These are phyloP conservation scores for Anas platyrhynchos DNA, from an alignment of 2,113 vertebrate species.

Conservation along the genomic window DNA sequence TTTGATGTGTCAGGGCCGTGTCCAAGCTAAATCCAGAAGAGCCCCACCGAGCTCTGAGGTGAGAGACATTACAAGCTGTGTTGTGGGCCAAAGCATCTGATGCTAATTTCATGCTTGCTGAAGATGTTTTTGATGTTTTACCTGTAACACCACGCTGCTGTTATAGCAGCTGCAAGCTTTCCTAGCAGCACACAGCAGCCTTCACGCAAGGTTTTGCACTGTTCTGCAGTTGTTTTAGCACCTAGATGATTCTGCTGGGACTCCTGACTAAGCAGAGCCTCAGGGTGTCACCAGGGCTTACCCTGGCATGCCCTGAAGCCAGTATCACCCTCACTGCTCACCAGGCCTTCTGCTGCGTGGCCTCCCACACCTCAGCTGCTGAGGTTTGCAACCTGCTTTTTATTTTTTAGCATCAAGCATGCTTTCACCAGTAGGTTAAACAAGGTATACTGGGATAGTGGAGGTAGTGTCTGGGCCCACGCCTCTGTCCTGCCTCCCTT, in stretches of 20 bases:
- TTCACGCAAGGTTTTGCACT: background rate
- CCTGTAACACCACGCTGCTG: background rate
- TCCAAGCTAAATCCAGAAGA: background rate
- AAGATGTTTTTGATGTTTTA: background rate
- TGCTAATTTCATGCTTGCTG: background rate
- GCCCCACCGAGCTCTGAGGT: background rate
- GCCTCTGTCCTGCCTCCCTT: background rate
- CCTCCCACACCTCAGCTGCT: background rate
- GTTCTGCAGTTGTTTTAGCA: background rate
- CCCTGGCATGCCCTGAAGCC: background rate
- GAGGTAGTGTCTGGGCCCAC: background rate
- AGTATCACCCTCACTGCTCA: accelerated
- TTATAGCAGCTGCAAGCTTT: background rate
- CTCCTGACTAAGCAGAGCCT: background rate
- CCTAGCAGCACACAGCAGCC: background rate
- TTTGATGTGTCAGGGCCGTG: background rate
- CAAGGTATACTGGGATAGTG: background rate
- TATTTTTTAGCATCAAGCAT: background rate
- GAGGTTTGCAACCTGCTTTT: background rate
- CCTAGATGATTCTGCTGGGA: background rate
- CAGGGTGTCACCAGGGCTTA: background rate
- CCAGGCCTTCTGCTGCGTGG: background rate
- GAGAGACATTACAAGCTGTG: background rate
- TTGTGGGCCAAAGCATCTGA: accelerated
- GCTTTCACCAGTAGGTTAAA: background rate